Base-by-base conservation (phyloP, 2,888 invertebrate genomes). In the Drosophila barbarae region DNA sequence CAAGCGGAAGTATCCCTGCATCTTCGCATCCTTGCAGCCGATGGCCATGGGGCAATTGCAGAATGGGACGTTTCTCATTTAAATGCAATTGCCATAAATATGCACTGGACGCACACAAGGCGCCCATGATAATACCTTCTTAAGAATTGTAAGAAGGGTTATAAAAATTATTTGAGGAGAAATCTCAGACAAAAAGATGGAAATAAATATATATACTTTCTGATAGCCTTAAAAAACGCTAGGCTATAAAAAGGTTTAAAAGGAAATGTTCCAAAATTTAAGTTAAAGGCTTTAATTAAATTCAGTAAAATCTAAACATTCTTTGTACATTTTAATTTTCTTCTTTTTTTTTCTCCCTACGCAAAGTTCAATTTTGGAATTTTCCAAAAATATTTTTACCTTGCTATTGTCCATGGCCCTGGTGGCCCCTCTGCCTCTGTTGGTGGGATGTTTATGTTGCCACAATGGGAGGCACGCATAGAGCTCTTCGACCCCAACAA, bases 391-490 rank as follows among this genome's bases (percentile, higher is more conserved):
- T 63, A 64, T 51, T 36, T 51, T 34, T 38, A 51, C 65, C 54
- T 13, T 42, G 41, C 50, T 15, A 59, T 71, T 76, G 73, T 23
- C 38, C 64, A 59, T 46, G 18, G 82, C 65, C 65, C 46, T 61
- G 57, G 51, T 41, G 41, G 6, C 23, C 23, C 23, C 56, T 56
- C 53, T 67, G 57, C 56, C 65, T 36, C 56, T 56, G 59, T 47
- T 54, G 73, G 72, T 72, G 76, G 71, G 46, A 77, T 80, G 85
- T 85, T 83, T 83, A 80, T 83, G 84, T 81, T 77, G 80, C 85
- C 85, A 77, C 80, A 79, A 61, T 72, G 72, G 67, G 55, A 68
- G 74, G 76, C 79, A 84, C 79, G 82, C 84, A 81, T 73, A 66
- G 66, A 70, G 55, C 68, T 58, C 67, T 35, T 51, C 71, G 81